Conservation (phyloP, 1,140 invertebrate genomes). For the Acromyrmex charruanus region DNA sequence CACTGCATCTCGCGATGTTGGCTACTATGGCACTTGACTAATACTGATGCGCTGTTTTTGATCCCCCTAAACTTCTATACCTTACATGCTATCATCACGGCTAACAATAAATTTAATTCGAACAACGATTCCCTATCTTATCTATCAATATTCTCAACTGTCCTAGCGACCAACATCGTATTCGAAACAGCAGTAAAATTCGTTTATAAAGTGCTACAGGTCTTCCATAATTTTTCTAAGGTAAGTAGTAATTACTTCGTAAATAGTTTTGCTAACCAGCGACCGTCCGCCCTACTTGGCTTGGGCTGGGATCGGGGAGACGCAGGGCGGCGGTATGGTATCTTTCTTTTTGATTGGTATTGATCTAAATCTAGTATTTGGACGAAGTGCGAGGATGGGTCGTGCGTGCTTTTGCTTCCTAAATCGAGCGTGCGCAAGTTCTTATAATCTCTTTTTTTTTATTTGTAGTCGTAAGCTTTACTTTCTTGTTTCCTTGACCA, state of each 20-base stretch:
- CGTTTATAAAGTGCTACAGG: conserved; percentile 77
- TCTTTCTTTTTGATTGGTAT: conserved; percentile 81
- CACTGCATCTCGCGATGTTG: conserved; percentile 66
- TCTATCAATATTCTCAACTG: conserved; percentile 75
- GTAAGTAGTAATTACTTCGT: conserved; percentile 71
- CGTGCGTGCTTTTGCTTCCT: conserved; percentile 80
- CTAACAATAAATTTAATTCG: conserved; percentile 78
- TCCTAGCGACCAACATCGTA: conserved; percentile 72
- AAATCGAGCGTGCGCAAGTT: conserved; percentile 75
- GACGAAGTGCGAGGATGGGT: conserved; percentile 84
- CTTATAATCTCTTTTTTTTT: conserved; percentile 70
- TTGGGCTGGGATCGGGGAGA: conserved; percentile 62
- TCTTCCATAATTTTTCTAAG: conserved; percentile 80
- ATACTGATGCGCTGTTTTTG: conserved; percentile 59
- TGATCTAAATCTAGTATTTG: conserved; percentile 83
- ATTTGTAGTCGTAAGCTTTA: conserved; percentile 74
- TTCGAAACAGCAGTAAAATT: conserved; percentile 71
- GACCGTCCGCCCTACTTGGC: conserved; percentile 66
- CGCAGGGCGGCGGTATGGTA: conserved; percentile 67
- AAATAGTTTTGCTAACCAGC: conserved; percentile 74
- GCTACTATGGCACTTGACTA: conserved; percentile 69
- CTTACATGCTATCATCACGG: conserved; percentile 75
- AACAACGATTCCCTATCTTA: conserved; percentile 71
- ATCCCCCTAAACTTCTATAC: conserved; percentile 65
- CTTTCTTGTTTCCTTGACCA: conserved; percentile 75